These are phyloP conservation scores for Scalopus aquaticus DNA, from an alignment of 2,113 vertebrate genomes.

Conservation along the genomic window DNA sequence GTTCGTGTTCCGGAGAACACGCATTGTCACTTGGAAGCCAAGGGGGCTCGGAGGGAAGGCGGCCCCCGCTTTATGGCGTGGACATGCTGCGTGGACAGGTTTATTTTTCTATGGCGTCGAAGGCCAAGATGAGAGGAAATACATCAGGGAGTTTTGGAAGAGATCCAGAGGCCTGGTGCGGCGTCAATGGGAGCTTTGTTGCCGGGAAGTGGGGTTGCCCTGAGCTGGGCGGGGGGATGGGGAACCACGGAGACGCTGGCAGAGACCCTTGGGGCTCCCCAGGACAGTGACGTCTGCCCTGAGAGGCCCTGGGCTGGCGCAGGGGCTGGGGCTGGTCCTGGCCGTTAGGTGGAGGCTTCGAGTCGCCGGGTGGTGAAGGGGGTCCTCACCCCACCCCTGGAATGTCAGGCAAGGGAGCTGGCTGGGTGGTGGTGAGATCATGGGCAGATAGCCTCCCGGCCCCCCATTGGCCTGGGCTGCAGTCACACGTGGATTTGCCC, in stretches of 20 bases:
- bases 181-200: neutral
- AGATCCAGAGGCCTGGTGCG: neutral
- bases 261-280: neutral
- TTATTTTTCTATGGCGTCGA: neutral
- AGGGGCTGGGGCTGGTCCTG: fast-evolving
- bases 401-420: neutral
- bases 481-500: neutral
- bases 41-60: no score
- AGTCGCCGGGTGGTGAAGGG: neutral
- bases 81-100: fast-evolving
- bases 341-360: neutral
- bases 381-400: neutral
- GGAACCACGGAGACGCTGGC: neutral
- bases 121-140: neutral
- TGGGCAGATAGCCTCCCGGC: neutral
- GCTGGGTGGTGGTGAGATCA: neutral
- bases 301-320: neutral
- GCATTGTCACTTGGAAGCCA: neutral
- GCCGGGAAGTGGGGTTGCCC: neutral
- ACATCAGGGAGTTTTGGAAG: neutral
- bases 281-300: neutral
- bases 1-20: fast-evolving
- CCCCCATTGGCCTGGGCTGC: neutral
- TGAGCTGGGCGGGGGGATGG: neutral
- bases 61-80: neutral